These are phyloP conservation scores for Microplitis manilae DNA, from an alignment of 2,888 invertebrate genomes.

Conservation along the genomic window DNA sequence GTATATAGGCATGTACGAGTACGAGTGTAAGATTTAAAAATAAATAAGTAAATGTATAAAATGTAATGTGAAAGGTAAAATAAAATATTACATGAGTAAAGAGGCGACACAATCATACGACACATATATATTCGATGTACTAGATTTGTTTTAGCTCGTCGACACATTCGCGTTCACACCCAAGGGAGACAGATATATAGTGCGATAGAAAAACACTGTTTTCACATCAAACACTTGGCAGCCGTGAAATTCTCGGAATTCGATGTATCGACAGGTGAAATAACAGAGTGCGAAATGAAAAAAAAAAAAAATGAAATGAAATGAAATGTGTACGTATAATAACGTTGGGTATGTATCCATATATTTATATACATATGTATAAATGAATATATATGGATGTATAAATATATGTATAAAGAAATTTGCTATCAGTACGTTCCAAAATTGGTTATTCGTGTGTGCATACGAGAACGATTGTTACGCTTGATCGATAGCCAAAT, in stretches of 20 bases:
- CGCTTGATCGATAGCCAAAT: slow-evolving; percentile 52
- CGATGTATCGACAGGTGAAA: slow-evolving; percentile 43
- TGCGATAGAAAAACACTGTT: slow-evolving; percentile 26
- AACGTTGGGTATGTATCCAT: not conserved
- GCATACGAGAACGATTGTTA: slow-evolving; percentile 22
- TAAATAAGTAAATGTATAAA: not conserved
- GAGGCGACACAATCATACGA: slow-evolving; percentile 17
- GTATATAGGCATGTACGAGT: not conserved
- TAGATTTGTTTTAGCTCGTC: slow-evolving; percentile 16
- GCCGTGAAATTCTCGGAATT: slow-evolving; percentile 36
- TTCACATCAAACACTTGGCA: slow-evolving; percentile 35
- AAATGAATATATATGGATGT: slow-evolving; percentile 1
- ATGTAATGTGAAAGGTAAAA: slow-evolving; percentile 1
- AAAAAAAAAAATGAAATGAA: slow-evolving; percentile 10
- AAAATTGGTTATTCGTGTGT: slow-evolving; percentile 29
- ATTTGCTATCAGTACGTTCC: slow-evolving; percentile 23
- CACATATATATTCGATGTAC: slow-evolving; percentile 12
- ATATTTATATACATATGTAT: not conserved
- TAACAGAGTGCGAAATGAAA: slow-evolving; percentile 29
- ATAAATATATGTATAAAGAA: not conserved
- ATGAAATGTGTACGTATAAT: slow-evolving; percentile 23
- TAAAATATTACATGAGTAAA: slow-evolving; percentile 3
- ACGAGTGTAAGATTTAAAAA: not conserved
- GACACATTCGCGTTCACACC: slow-evolving; percentile 6
- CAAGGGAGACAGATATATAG: slow-evolving; percentile 14